Percentiles rank a stretch among this genome's conserved stretches.
phyloP scores from a whole-genome alignment of 2,113 vertebrate genomes.

The Semicossyphus pulcher region DNA sequence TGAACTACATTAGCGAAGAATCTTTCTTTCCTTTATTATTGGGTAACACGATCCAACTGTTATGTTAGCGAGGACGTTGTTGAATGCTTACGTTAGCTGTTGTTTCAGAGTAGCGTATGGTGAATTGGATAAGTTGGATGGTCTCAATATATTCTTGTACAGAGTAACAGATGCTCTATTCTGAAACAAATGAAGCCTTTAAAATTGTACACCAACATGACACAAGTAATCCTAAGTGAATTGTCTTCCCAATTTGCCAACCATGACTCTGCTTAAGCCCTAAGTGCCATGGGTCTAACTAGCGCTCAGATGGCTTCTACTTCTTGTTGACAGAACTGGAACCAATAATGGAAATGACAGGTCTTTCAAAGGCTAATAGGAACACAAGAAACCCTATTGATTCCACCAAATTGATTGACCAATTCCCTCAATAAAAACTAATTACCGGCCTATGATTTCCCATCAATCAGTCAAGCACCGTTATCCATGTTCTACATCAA shows the following conservation, averaged over 20 bases:
- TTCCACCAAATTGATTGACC: not conserved
- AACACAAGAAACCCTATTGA: conserved; percentile 8
- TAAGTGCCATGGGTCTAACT: not conserved
- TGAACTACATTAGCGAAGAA: too few relatives aligned
- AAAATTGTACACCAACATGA: not conserved
- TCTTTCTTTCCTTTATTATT: too few relatives aligned
- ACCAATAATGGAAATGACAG: conserved; percentile 14
- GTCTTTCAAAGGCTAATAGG: conserved; percentile 6
- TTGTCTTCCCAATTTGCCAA: not conserved
- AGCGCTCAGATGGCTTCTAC: not conserved
- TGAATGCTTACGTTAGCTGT: too few relatives aligned
- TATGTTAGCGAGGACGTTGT: too few relatives aligned
- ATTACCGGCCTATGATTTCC: conserved; percentile 16
- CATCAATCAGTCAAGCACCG: conserved; percentile 16
- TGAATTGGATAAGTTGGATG: too few relatives aligned
- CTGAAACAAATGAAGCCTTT: not conserved
- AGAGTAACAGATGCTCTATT: not conserved
- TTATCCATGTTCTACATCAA: not conserved
- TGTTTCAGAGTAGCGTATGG: too few relatives aligned
- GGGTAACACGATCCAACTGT: too few relatives aligned
- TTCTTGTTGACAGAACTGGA: conserved; percentile 6
- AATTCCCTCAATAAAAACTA: conserved; percentile 42
- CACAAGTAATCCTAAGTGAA: not conserved
- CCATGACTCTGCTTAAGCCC: not conserved
- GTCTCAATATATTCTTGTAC: too few relatives aligned